Evolutionary conservation across 2,113 vertebrate species (phyloP).

Genomic region (Elachura formosa): DNA sequence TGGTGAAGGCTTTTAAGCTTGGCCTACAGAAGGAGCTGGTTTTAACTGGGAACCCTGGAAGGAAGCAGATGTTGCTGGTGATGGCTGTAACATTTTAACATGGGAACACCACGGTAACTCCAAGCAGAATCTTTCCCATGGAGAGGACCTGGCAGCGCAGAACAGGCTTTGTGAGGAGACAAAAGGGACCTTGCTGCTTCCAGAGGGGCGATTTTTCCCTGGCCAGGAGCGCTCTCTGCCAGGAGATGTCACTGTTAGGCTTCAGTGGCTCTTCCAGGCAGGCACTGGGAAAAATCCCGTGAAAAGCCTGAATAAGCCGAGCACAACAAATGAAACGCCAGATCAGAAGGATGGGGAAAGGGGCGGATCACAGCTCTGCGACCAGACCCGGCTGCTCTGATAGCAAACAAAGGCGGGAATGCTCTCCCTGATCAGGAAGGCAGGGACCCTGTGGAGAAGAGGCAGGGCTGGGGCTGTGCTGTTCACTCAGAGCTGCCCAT

Average conservation of each 20-base stretch:
- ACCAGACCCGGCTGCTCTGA: neutral
- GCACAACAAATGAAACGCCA: neutral
- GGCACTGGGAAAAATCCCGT: neutral
- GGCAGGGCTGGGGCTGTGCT: neutral
- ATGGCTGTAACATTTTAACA: neutral
- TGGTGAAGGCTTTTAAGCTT: neutral
- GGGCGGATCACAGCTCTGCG: neutral
- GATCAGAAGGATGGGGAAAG: neutral
- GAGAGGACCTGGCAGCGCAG: neutral
- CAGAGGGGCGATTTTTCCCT: neutral
- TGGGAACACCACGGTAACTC: neutral
- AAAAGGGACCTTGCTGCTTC: neutral
- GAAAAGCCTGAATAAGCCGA: neutral
- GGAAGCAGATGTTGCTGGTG: neutral
- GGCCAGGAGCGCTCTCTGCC: neutral
- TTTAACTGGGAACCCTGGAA: neutral
- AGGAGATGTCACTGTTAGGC: slow-evolving; percentile 57
- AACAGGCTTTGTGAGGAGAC: neutral
- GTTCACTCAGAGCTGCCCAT: neutral
- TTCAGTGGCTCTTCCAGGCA: neutral
- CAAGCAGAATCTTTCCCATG: neutral
- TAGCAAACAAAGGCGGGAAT: neutral
- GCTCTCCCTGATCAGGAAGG: neutral
- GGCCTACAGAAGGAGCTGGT: neutral
- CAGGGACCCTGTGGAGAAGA: neutral